phyloP scores from a whole-genome alignment of 2,797 vertebrate genomes.

The Artibeus lituratus region DNA sequence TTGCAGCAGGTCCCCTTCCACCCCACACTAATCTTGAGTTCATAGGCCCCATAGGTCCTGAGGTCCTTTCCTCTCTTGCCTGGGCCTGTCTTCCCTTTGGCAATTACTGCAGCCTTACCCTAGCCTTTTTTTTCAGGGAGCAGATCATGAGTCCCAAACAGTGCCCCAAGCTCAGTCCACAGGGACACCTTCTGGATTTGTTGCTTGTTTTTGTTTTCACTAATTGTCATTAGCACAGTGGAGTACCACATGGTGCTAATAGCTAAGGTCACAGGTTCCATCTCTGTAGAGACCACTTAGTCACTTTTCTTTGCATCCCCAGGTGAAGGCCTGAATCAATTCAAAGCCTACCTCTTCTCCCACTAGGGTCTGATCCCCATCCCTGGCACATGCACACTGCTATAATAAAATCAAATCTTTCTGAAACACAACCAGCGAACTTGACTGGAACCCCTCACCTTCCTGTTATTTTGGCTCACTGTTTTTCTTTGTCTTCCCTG shows the following conservation, averaged over 20 bases:
- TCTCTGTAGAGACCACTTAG: constrained; percentile 8
- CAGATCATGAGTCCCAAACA: constrained; percentile 45
- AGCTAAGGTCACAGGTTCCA: neutral
- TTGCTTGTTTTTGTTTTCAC: constrained; percentile 44
- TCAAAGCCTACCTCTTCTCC: neutral
- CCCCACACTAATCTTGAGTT: neutral
- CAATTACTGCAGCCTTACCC: neutral
- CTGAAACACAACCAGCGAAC: neutral
- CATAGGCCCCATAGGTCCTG: neutral
- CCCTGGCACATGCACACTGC: neutral
- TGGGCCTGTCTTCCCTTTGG: neutral
- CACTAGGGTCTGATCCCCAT: neutral
- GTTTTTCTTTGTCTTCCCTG: neutral
- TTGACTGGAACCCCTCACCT: neutral
- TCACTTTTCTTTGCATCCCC: constrained; percentile 27
- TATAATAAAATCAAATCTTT: neutral
- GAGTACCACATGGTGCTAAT: constrained; percentile 7
- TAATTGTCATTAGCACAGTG: constrained; percentile 50
- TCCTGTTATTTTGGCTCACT: neutral
- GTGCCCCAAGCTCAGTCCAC: neutral
- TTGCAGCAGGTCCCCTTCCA: neutral
- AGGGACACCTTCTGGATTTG: constrained; percentile 44
- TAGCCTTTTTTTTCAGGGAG: neutral
- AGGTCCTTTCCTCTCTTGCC: neutral
- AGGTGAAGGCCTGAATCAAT: neutral